Percentiles rank a stretch among this genome's conserved stretches.
phyloP scores from a whole-genome alignment of 2,113 vertebrate genomes.

The Rhabdomys dilectus region DNA sequence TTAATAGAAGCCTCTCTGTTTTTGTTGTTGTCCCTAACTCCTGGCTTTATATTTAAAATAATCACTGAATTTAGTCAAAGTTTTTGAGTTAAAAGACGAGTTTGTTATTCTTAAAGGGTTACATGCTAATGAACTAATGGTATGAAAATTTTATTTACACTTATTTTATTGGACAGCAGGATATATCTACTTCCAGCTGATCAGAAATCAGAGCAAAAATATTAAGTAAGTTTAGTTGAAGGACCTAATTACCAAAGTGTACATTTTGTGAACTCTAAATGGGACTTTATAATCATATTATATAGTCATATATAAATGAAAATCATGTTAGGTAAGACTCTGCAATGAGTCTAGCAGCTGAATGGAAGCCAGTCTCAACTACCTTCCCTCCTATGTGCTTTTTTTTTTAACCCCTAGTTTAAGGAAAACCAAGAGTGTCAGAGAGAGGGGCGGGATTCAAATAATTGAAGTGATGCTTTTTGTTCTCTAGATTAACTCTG shows the following conservation, averaged over 20 bases:
- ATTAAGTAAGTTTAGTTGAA: slow-evolving; percentile 37
- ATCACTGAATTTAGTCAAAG: slow-evolving; percentile 31
- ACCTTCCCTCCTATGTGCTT: slow-evolving; percentile 21
- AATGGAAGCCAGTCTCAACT: slow-evolving; percentile 16
- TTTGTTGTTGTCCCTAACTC: slow-evolving; percentile 54
- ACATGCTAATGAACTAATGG: not conserved
- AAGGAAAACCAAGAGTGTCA: slow-evolving; percentile 26
- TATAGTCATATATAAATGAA: not conserved
- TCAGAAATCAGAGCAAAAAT: slow-evolving; percentile 45
- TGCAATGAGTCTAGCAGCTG: not conserved
- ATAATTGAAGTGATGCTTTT: slow-evolving; percentile 19
- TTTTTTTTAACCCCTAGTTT: slow-evolving; percentile 31
- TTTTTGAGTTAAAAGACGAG: slow-evolving; percentile 53
- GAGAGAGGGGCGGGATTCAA: not conserved
- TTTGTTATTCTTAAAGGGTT: slow-evolving; percentile 2
- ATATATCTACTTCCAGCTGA: slow-evolving; percentile 29
- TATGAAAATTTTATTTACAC: not conserved
- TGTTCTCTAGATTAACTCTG: not conserved
- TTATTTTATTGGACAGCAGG: slow-evolving; percentile 25
- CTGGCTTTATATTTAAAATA: slow-evolving; percentile 30
- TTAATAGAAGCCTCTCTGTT: not conserved
- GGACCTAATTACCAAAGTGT: slow-evolving; percentile 25
- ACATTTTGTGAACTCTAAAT: not conserved
- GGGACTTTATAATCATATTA: slow-evolving; percentile 7
- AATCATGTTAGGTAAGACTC: not conserved